Percentiles rank a stretch among this genome's conserved stretches.
These are phyloP conservation scores for Betta splendens DNA, from an alignment of 2,797 vertebrate species.

Conservation along the genomic window DNA sequence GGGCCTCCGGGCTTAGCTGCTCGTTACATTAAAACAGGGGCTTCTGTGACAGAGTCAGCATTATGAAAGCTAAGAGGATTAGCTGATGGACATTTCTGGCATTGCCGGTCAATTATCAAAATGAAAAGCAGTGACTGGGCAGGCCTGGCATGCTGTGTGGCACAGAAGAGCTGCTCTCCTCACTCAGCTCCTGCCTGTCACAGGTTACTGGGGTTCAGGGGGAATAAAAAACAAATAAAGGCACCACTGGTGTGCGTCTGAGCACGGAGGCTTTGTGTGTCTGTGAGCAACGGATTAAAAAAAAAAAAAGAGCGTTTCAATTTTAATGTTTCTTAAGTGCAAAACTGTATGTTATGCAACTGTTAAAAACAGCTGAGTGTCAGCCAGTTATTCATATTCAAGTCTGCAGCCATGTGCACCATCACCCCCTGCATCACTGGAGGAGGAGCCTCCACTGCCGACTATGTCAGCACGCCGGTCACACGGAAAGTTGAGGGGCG, in stretches of 20 bases:
- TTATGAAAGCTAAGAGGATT: conserved; percentile 86
- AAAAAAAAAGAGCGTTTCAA: conserved; percentile 75
- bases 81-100: conserved; percentile 83
- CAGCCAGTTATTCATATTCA: conserved; percentile 59
- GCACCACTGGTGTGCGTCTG: conserved; percentile 44
- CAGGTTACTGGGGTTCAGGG: conserved; percentile 66
- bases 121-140: conserved; percentile 79
- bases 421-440: conserved; percentile 31
- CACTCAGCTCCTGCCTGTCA: conserved; percentile 53
- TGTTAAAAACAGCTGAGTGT: conserved; percentile 59
- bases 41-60: conserved; percentile 83
- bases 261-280: conserved; percentile 48
- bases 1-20: conserved; percentile 73
- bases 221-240: conserved; percentile 26
- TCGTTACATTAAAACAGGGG: conserved; percentile 83
- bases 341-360: conserved; percentile 78
- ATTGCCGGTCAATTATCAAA: conserved; percentile 82
- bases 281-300: conserved; percentile 69
- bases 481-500: conserved; percentile 41
- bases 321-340: conserved; percentile 79
- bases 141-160: conserved; percentile 66
- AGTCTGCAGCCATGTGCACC: conserved; percentile 59
- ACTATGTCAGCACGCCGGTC: conserved; percentile 42
- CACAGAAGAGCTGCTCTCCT: conserved; percentile 61
- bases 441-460: conserved; percentile 37